phyloP scores from a whole-genome alignment of 2,113 vertebrate species.

The Acanthisitta chloris region DNA sequence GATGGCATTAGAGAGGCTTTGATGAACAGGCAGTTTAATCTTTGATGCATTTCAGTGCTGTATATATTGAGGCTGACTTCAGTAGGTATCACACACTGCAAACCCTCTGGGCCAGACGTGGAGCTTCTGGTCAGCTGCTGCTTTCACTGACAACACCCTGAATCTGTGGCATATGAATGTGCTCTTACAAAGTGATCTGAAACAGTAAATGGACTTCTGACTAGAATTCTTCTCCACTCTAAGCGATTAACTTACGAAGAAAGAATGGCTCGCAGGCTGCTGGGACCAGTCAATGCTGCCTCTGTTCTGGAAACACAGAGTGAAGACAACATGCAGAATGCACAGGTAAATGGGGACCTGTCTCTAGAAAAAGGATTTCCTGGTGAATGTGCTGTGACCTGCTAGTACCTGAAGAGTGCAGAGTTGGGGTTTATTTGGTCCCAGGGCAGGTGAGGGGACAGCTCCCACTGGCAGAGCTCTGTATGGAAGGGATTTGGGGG shows the following conservation, averaged over 20 bases:
- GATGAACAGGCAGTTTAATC: conserved; percentile 65
- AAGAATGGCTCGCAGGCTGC: conserved; percentile 92
- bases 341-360: conserved; percentile 77
- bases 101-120: background rate
- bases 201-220: background rate
- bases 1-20: conserved; percentile 58
- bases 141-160: background rate
- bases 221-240: background rate
- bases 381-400: background rate
- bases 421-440: background rate
- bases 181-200: background rate
- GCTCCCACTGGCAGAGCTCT: background rate
- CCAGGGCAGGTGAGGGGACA: background rate
- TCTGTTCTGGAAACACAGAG: conserved; percentile 82
- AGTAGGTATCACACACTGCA: conserved; percentile 16
- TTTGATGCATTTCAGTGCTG: conserved; percentile 31
- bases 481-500: background rate
- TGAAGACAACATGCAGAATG: conserved; percentile 73
- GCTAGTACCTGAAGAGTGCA: background rate
- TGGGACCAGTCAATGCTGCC: conserved; percentile 86
- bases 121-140: background rate
- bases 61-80: conserved; percentile 61
- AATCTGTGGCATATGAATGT: background rate
- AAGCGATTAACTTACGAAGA: conserved; percentile 93
- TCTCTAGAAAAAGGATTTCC: background rate